Evolutionary conservation across 2,888 invertebrate species (phyloP), one percentile per base, ranked within the genome.

Genomic region (Apamea crenata): DNA sequence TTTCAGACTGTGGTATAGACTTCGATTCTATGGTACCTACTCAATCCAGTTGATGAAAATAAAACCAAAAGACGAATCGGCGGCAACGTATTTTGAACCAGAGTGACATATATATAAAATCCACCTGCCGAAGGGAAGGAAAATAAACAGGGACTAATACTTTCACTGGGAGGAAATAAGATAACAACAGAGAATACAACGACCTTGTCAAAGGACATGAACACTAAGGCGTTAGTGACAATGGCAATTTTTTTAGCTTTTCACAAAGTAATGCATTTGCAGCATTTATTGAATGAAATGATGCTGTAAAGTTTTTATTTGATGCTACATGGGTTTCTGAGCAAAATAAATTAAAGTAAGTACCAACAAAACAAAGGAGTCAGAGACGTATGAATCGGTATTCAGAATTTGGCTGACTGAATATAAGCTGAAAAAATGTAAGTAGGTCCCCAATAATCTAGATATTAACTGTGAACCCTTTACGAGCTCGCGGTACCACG

Each of bases 141-240:
- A 82, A 70, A 75, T 74, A 75, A 83, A 81, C 63, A 78, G 25
- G 50, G 71, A 63, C 65, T 77, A 73, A 78, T 79, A 76, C 63
- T 63, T 53, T 77, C 63, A 74, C 67, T 77, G 14, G 29, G 59
- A 77, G 80, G 74, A 80, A 86, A 80, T 56, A 75, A 77, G 78
- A 80, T 86, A 88, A 78, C 69, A 77, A 81, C 78, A 71, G 44
- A 10, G 50, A 80, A 83, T 77, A 85, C 61, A 71, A 70, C 65
- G 71, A 56, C 61, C 72, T 85, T 88, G 72, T 81, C 78, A 83
- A 80, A 83, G 75, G 53, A 88, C 74, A 59, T 80, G 74, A 72
- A 81, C 70, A 74, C 76, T 83, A 63, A 82, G 32, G 65, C 69
- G 36, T 44, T 74, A 65, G 66, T 44, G 66, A 78, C 81, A 88